These are phyloP conservation scores for Spizaetus ornatus DNA, from an alignment of 2,113 vertebrate species.

Conservation along the genomic window DNA sequence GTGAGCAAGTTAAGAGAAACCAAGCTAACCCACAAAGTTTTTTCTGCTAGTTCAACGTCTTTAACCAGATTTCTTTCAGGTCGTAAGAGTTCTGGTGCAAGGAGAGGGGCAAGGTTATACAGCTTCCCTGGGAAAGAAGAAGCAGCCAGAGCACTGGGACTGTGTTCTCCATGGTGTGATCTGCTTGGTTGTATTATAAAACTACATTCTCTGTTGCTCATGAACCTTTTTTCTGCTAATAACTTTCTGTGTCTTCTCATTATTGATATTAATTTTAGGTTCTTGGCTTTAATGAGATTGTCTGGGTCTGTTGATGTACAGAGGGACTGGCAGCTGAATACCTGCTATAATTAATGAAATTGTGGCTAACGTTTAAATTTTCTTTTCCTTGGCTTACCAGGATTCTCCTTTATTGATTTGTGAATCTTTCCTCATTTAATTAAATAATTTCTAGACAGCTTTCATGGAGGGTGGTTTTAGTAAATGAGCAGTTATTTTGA, in stretches of 20 bases:
- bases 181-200: neutral
- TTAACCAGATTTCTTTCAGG: neutral
- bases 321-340: neutral
- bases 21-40: neutral
- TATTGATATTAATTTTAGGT: neutral
- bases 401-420: neutral
- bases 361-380: neutral
- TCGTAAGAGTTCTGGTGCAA: neutral
- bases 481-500: neutral
- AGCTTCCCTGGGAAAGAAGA: neutral
- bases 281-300: neutral
- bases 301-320: neutral
- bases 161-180: accelerated
- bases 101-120: neutral
- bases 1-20: neutral
- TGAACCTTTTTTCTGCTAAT: neutral
- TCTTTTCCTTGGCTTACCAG: neutral
- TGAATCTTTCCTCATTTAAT: neutral
- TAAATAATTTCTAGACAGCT: neutral
- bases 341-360: neutral
- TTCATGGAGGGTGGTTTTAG: neutral
- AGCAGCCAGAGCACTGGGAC: neutral
- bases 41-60: neutral
- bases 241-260: neutral
- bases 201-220: neutral